Evolutionary conservation across 2,797 vertebrate genomes (phyloP), one percentile per base, ranked within the genome.

Genomic region (Tragelaphus eurycerus): DNA sequence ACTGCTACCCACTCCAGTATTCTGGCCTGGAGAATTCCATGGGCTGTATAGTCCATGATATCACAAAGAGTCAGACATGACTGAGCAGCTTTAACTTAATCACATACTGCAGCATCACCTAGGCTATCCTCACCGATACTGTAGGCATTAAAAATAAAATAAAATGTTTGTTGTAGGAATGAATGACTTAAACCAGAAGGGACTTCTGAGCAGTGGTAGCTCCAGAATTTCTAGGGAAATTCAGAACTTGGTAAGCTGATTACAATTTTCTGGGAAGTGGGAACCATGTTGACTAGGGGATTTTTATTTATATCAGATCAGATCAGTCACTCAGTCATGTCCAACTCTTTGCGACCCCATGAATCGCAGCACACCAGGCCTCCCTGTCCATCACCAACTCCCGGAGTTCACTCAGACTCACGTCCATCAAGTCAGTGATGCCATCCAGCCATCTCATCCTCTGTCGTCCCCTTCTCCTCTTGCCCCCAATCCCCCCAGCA

Each of bases 171-270:
- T 60, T 79, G 89, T 83, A 48, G 89, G 54, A 94, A 76, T 76
- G 54, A 84, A 90, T 95, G 55, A 78, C 11, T 79, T 90, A 88
- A 90, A 43, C 48, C 54, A 90, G 57, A 95, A 83, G 62, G 79
- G 55, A 92, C 14, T 64, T 74, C 43, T 94, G 67, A 90, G 38
- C 19, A 90, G 25, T 82, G n/a, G 52, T 50, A 60, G 59, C 48
- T 79, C 64, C 64, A 95, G 50, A 87, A 67, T 95, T 90, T 95
- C 78, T 62, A 64, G 46, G 85, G 89, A 90, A 74, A n/a, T 50
- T 79, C 34, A n/a, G 19, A 71, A 21, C 29, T 29, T 85, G 46
- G n/a, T 54, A n/a, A 82, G 88, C 55, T 67, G 71, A 85, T 62
- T 67, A 88, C 11, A 83, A 2, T 57, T 91, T 43, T 82, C 38